Evolutionary conservation across 2,888 invertebrate species (phyloP), one percentile per base, ranked within the genome.

Genomic region (Aleiodes testaceus): DNA sequence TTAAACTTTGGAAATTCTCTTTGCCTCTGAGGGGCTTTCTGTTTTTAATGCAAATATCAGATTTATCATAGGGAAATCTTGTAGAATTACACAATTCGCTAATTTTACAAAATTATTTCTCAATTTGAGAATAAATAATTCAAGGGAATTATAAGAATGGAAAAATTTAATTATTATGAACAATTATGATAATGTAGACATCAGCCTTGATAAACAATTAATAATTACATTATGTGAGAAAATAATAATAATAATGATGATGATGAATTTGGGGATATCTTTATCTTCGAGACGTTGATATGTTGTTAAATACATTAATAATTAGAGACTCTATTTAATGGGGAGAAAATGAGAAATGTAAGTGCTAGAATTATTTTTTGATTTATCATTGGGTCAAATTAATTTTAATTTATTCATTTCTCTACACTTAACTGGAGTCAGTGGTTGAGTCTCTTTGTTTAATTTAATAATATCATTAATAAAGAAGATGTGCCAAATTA

Each of bases 21-120:
- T 42, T 80, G 87, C 87, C 87, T 87, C 84, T 86, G 85, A 87
- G 86, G 84, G 87, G 87, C 87, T 85, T 82, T 82, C 82, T n/a
- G 82, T 84, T 86, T 63, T 63, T 63, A 44, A 63, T 14, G 63
- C 12, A 22, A 36, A 44, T 63, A 11, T 59, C 14, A 63, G 18
- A 44, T 18, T 63, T 44, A 44, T 1, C 3, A 45, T 85, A 86
- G 85, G 85, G 85, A 84, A 85, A 86, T 86, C 86, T 50, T 30
- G 26, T 26, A 26, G 53, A 30, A 61, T 47, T 12, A 47, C 16
- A 26, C 14, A 20, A 36, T 20, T 12, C 9, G 20, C 47, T 47
- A 12, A 30, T 22, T n/a, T 18, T 9, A 53, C n/a, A 14, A 59
- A 42, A 55, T 14, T 45, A 16, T 55, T 36, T 2, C 7, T 1